Base-by-base conservation (phyloP, 2,797 vertebrate genomes). In the Hippocampus kuda region DNA sequence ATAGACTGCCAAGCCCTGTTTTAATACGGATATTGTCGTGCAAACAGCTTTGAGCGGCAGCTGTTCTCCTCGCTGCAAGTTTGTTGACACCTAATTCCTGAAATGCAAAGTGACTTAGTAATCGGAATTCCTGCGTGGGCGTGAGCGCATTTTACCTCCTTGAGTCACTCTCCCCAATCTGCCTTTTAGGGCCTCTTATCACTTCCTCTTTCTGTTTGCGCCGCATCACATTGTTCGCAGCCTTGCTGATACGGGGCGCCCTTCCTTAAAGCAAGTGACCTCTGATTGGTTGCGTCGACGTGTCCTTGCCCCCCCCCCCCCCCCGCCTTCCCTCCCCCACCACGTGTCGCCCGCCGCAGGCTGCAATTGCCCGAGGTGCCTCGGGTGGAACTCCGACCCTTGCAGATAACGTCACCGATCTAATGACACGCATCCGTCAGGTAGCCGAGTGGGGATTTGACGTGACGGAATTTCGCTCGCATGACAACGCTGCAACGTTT, bases 371-470 rank as follows among this genome's bases (percentile, higher is more conserved):
- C 67, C 74, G 72, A 74, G 63, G 78, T 68, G 65, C 51, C 59
- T 1, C 38, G 27, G 72, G 70, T 79, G 73, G 59, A 75, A 70
- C 72, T 80, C 34, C 76, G 68, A 81, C 81, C 78, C 49, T 64
- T 26, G 22, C 60, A 74, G 77, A 83, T 82, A 82, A 79, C 72
- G 75, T 73, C 71, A 71, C 16, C 67, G 71, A 82, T 82, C 63
- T 79, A 81, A 77, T 83, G 80, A 80, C 70, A 69, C 44, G 69
- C 76, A 73, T 65, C 63, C 16, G 63, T 48, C 44, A 48, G 63
- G 63, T 26, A 27, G 44, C n/a, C 63, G 1, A 27, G 13, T 26
- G 63, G 44, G 42, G 42, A 48, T 46, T 65, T 46, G n/a, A 65
- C n/a, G n/a, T 26, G 62, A 64, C 61, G 38, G 61, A 63, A 51